Evolutionary conservation across 2,797 vertebrate species (phyloP), one percentile per base, ranked within the genome.

Genomic region (Uromys caudimaculatus): DNA sequence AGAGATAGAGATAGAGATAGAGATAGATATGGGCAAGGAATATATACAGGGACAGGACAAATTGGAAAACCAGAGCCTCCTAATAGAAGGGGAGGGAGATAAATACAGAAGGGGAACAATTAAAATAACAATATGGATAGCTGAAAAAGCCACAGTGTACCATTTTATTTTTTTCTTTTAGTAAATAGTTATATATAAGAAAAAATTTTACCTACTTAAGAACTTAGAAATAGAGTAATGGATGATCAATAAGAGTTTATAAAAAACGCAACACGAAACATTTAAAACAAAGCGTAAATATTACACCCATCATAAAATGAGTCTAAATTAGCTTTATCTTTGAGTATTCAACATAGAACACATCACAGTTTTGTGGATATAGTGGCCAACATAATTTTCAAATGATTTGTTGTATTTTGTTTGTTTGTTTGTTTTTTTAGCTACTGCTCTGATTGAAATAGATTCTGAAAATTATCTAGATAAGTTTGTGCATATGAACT

Each of bases 171-270:
- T n/a, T 76, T 24, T 27, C 67, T 69, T 47, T 56, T 54, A 85
- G 21, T 91, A 89, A 60, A 79, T n/a, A 64, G 58, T 73, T 95
- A 78, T 38, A 54, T 79, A 1, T 62, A n/a, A 91, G 56, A 81
- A 85, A 1, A 84, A 38, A 58, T 50, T 86, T 81, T 38, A 44
- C 11, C 24, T 16, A 38, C 1, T 12, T 50, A 7, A 75, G 75
- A 7, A 52, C 10, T 64, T 47, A 35, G 21, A 78, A 93, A 50
- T 44, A 1, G 32, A 7, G 77, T 29, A 78, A 83, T 54, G 82
- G 9, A 64, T 93, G 44, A 41, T 41, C 2, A 4, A 32, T 3
- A 56, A 81, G 16, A 44, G 29, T 77, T 83, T 92, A 50, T 14
- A 1, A 50, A 41, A 89, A 58, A 54, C 32, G 1, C 16, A 87